Evolutionary conservation across 2,797 vertebrate species (phyloP).

Genomic region (Muraenolepis orangiensis): DNA sequence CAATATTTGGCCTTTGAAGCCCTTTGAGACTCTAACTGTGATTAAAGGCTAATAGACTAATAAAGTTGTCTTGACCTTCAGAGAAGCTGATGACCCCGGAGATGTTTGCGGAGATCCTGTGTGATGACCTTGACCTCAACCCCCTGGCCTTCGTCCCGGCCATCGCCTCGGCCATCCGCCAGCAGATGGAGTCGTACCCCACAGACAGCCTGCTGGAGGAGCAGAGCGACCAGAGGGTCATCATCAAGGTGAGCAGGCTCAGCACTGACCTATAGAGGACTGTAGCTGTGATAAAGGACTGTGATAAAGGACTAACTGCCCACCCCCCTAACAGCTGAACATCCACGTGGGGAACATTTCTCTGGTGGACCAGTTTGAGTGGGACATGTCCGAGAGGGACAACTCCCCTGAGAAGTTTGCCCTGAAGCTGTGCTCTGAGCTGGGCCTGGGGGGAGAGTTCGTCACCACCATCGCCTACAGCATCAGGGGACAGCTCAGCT

Average conservation of each 20-base stretch:
- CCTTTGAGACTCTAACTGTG: too few relatives aligned
- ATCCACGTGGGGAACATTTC: slow-evolving; percentile 99
- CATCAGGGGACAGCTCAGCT: slow-evolving; percentile 97
- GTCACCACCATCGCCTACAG: slow-evolving; percentile 99
- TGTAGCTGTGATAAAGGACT: neutral
- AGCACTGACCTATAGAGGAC: neutral
- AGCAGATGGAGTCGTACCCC: slow-evolving; percentile 96
- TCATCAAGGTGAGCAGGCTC: slow-evolving; percentile 86
- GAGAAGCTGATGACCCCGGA: slow-evolving; percentile 98
- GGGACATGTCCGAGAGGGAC: slow-evolving; percentile 99
- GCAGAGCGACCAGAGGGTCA: slow-evolving; percentile 95
- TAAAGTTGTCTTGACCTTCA: slow-evolving; percentile 51
- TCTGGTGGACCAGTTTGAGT: slow-evolving; percentile 98
- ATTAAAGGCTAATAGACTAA: too few relatives aligned
- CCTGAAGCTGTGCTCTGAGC: slow-evolving; percentile 95
- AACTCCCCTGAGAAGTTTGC: slow-evolving; percentile 97
- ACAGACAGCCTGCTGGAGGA: slow-evolving; percentile 94
- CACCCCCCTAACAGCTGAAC: slow-evolving; percentile 77
- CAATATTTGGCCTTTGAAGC: too few relatives aligned
- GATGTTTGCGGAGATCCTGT: slow-evolving; percentile 98
- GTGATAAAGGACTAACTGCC: too few relatives aligned
- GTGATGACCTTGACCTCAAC: slow-evolving; percentile 95
- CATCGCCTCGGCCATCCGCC: slow-evolving; percentile 94
- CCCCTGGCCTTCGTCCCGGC: slow-evolving; percentile 95
- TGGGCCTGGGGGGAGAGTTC: slow-evolving; percentile 94